Evolutionary conservation across 2,113 vertebrate genomes (phyloP), one percentile per base, ranked within the genome.

Genomic region (Puma concolor): DNA sequence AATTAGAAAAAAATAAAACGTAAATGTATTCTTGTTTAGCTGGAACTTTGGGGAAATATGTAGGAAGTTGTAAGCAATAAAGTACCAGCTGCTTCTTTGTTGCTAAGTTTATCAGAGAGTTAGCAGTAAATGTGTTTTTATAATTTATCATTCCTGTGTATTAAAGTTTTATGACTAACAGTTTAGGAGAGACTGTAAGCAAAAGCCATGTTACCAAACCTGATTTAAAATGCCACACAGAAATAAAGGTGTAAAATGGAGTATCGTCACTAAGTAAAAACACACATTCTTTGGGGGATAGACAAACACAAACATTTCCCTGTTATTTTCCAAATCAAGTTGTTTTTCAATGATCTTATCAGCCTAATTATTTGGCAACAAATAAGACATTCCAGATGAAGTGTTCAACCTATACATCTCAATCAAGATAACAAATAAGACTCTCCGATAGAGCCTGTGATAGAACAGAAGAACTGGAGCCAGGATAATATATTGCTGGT

Each of bases 11-110:
- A 97, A 98, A 95, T 87, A 87, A 97, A 95, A 94, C 74, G 94
- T 74, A 96, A 96, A 94, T 87, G 91, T 79, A 97, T 82, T 19
- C 0, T 96, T 98, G n/a, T 94, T 97, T 98, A 97, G 91, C 63
- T 94, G 91, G 48, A 98, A 97, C 97, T 97, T 97, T 96, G 77
- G 85, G 87, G 96, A 97, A 98, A 91, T 96, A 86, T 48, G 83
- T 79, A 95, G 83, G 79, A 98, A 98, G 89, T 96, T 89, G 3
- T 1, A 29, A 29, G 86, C 97, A 98, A 97, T 98, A 98, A 98
- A 98, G 41, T 29, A 91, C 96, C 98, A 97, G 96, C 91, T 98
- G 98, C 87, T 98, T 97, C 87, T 97, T 95, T 95, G 87, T 96
- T 98, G 84, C 97, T 94, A 96, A 96, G 94, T 98, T 98, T 98